Percentiles rank a stretch among this genome's conserved stretches.
phyloP scores from a whole-genome alignment of 2,888 invertebrate genomes.

The Pterobdella sp. region DNA sequence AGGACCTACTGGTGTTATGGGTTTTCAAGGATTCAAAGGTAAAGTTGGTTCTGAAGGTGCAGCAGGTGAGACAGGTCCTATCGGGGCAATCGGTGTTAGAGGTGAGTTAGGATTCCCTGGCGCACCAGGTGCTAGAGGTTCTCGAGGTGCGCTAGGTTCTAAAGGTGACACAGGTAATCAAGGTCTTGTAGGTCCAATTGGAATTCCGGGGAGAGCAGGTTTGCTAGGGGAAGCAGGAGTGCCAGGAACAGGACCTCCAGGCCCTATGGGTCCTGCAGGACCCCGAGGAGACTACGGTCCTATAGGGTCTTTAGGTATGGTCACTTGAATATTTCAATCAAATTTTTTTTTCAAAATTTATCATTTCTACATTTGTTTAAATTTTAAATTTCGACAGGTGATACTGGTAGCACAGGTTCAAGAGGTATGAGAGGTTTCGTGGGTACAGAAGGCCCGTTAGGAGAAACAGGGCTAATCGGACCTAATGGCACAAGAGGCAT shows the following conservation, averaged over 20 bases:
- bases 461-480: conserved; percentile 7
- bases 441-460: neutral
- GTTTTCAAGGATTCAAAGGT: conserved; percentile 55
- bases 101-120: conserved; percentile 32
- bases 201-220: neutral
- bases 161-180: neutral
- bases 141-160: neutral
- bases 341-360: no score
- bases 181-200: conserved; percentile 4
- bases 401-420: neutral
- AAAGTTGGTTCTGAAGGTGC: conserved; percentile 21
- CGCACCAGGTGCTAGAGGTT: conserved; percentile 1
- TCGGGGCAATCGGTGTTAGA: conserved; percentile 25
- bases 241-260: conserved; percentile 14
- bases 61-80: conserved; percentile 28
- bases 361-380: no score
- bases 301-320: neutral
- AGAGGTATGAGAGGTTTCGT: neutral
- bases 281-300: neutral
- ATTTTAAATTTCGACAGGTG: neutral
- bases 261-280: conserved; percentile 13
- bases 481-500: conserved; percentile 10
- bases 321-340: neutral
- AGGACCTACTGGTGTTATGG: conserved; percentile 32
- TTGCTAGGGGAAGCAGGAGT: conserved; percentile 9